Conservation (phyloP, 2,888 invertebrate genomes). For the Sceliomorpha sp. region DNA sequence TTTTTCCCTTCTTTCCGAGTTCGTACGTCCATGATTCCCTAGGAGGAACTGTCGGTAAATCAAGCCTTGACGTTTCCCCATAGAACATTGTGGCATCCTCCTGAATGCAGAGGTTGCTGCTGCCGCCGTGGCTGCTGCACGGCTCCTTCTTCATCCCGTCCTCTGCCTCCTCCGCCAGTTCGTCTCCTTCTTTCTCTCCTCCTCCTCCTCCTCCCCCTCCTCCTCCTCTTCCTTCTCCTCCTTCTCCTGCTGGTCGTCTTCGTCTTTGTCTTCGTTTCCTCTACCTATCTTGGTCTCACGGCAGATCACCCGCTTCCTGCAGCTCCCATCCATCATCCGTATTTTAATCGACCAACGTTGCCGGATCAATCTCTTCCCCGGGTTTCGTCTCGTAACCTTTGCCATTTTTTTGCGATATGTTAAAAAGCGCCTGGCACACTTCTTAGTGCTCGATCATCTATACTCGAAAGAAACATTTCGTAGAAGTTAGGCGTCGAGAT, state of each 20-base stretch:
- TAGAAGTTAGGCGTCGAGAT: too few relatives aligned
- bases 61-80: constrained; percentile 57
- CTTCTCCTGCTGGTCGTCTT: constrained; percentile 30
- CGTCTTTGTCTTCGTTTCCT: constrained; percentile 53
- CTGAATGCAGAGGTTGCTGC: constrained; percentile 51
- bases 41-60: constrained; percentile 57
- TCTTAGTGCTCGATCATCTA: too few relatives aligned
- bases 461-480: too few relatives aligned
- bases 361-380: constrained; percentile 37
- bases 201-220: constrained; percentile 45
- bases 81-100: constrained; percentile 52
- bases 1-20: constrained; percentile 37
- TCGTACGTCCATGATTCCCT: constrained; percentile 51
- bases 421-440: too few relatives aligned
- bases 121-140: constrained; percentile 37
- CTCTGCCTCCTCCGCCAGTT: constrained; percentile 18
- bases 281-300: constrained; percentile 45
- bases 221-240: constrained; percentile 21
- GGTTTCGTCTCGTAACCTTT: too few relatives aligned
- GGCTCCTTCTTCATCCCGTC: constrained; percentile 38
- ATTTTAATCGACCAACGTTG: constrained; percentile 56
- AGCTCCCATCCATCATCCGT: constrained; percentile 53
- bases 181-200: constrained; percentile 50
- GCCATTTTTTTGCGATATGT: too few relatives aligned
- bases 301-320: constrained; percentile 54